These are phyloP conservation scores for Aplysina aerophoba DNA, from an alignment of 37 sponge, comb jelly and placozoan genomes.

Conservation along the genomic window DNA sequence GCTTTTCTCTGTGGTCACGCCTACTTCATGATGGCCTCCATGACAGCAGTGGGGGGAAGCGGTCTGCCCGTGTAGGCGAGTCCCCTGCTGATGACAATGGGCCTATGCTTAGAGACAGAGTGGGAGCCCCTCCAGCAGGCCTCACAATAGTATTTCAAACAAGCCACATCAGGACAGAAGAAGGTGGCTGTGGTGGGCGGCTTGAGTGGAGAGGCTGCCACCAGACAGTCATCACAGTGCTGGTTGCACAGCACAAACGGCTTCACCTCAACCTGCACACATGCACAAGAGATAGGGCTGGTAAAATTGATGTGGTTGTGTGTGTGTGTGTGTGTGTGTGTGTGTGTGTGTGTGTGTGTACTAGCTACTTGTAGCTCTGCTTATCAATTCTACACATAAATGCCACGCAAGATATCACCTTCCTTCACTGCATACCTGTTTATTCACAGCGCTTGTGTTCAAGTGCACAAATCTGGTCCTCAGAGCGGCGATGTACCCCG, in stretches of 20 bases:
- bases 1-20: no score
- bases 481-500: background rate
- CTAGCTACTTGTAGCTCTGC: no score
- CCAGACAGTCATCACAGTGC: slow-evolving; percentile 92
- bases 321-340: no score
- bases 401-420: no score
- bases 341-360: no score
- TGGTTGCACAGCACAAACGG: slow-evolving; percentile 98
- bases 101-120: slow-evolving; percentile 39
- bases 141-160: slow-evolving; percentile 96
- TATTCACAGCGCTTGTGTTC: slow-evolving; percentile 8
- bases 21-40: no score
- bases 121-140: slow-evolving; percentile 94
- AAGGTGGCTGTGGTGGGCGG: slow-evolving; percentile 64
- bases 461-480: slow-evolving; percentile 10
- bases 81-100: background rate
- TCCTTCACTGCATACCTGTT: slow-evolving; percentile 21
- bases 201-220: background rate
- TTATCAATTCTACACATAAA: no score
- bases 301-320: no score
- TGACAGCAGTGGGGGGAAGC: background rate
- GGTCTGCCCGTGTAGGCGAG: background rate
- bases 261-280: slow-evolving; percentile 96
- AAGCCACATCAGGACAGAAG: slow-evolving; percentile 96
- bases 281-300: no score